Evolutionary conservation across 1,140 invertebrate species (phyloP), one percentile per base, ranked within the genome.

Genomic region (Littorina saxatilis): DNA sequence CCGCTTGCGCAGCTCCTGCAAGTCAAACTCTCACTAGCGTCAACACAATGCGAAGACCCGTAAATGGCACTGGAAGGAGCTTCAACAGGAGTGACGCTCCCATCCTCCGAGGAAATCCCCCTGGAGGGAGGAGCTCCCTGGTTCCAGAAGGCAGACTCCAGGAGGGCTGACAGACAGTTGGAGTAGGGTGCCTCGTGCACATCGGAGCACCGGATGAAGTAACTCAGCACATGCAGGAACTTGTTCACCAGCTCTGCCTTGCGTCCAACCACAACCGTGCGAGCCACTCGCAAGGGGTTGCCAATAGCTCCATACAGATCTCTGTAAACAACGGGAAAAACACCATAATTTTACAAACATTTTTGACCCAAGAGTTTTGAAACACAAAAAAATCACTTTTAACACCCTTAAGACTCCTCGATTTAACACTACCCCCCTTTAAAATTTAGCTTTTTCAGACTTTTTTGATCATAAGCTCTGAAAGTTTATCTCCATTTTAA

Each of bases 291-390:
- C 0, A 94, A 92, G 3, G 97, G 96, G 89, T 94, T 94, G 1
- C 96, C 96, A 35, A 97, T 93, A 76, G 95, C 95, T 23, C 97
- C 97, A 88, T 96, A 96, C 13, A 98, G 91, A 91, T 98, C 96
- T 37, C 92, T 93, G 83, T 35, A 89, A 88, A 40, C 73, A 43
- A 83, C 75, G 76, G 68, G 29, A n/a, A 39, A 63, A 61, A 66
- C 5, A 11, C 47, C 20, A 50, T 50, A 7, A 58, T 15, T 58
- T n/a, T n/a, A n/a, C n/a, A n/a, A n/a, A n/a, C n/a, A n/a, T n/a
- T n/a, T n/a, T n/a, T n/a, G n/a, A n/a, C n/a, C n/a, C n/a, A n/a
- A n/a, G n/a, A n/a, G n/a, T n/a, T n/a, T n/a, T n/a, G n/a, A n/a
- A n/a, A n/a, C n/a, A n/a, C n/a, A n/a, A n/a, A n/a, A n/a, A n/a